phyloP scores from a whole-genome alignment of 1,140 invertebrate genomes.

The Nephotettix cincticeps region DNA sequence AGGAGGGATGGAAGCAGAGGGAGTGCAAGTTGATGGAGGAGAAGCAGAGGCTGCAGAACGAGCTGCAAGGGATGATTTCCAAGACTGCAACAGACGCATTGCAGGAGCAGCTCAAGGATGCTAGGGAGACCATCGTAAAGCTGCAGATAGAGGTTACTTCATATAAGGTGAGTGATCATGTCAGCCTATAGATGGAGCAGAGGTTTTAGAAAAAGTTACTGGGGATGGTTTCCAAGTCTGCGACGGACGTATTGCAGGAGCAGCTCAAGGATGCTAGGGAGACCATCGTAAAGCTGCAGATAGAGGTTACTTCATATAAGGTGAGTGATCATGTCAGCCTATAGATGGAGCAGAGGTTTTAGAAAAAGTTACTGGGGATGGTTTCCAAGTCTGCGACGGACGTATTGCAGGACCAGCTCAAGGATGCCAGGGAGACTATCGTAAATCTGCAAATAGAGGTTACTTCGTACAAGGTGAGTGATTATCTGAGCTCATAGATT shows the following conservation, averaged over 20 bases:
- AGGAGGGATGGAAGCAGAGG: constrained; percentile 36
- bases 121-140: constrained; percentile 30
- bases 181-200: constrained; percentile 27
- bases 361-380: constrained; percentile 26
- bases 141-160: constrained; percentile 29
- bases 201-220: constrained; percentile 28
- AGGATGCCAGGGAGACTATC: constrained; percentile 32
- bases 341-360: constrained; percentile 26
- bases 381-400: constrained; percentile 20
- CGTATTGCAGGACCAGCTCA: constrained; percentile 31
- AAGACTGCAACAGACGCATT: constrained; percentile 27
- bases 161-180: constrained; percentile 32
- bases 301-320: constrained; percentile 30
- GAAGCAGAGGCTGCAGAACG: constrained; percentile 26
- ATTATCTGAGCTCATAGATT: too few relatives aligned
- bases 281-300: constrained; percentile 29
- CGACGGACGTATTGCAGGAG: constrained; percentile 28
- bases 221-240: constrained; percentile 11
- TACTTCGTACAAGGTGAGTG: constrained; percentile 28
- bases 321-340: too few relatives aligned
- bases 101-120: constrained; percentile 30
- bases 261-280: constrained; percentile 33
- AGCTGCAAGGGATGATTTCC: constrained; percentile 21
- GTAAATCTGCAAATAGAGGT: constrained; percentile 30
- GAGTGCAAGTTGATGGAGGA: constrained; percentile 31